Percentiles rank a stretch among this genome's conserved stretches.
These are phyloP conservation scores for Gallirallus australis DNA, from an alignment of 2,797 vertebrate species.

Conservation along the genomic window DNA sequence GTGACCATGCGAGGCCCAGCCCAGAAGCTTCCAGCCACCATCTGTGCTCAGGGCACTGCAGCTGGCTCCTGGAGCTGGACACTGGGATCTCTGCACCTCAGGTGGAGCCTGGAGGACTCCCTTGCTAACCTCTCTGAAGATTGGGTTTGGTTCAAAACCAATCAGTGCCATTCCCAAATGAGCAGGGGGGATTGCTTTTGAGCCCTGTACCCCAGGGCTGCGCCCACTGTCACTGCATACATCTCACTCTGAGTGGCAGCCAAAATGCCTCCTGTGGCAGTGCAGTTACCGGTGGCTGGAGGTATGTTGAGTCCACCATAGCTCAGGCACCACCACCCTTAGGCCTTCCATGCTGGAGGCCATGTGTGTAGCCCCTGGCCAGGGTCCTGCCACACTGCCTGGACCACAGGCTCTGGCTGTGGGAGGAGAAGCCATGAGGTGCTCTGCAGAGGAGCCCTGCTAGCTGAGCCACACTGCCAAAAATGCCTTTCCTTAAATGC, in stretches of 20 bases:
- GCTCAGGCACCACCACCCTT: background rate
- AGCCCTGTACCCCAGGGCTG: background rate
- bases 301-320: background rate
- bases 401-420: background rate
- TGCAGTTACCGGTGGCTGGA: background rate
- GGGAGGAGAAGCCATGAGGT: background rate
- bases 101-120: background rate
- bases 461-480: background rate
- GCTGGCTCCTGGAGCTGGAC: background rate
- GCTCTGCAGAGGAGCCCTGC: background rate
- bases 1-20: background rate
- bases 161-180: background rate
- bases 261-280: background rate
- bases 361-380: background rate
- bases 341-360: background rate
- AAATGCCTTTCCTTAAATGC: background rate
- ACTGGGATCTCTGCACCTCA: background rate
- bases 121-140: background rate
- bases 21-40: background rate
- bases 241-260: background rate
- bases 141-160: background rate
- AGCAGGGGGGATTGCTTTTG: background rate
- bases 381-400: background rate
- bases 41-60: background rate
- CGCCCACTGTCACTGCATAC: fast-evolving